Evolutionary conservation across 2,888 invertebrate genomes (phyloP), one percentile per base, ranked within the genome.

Genomic region (Hipparchia sbordonii): DNA sequence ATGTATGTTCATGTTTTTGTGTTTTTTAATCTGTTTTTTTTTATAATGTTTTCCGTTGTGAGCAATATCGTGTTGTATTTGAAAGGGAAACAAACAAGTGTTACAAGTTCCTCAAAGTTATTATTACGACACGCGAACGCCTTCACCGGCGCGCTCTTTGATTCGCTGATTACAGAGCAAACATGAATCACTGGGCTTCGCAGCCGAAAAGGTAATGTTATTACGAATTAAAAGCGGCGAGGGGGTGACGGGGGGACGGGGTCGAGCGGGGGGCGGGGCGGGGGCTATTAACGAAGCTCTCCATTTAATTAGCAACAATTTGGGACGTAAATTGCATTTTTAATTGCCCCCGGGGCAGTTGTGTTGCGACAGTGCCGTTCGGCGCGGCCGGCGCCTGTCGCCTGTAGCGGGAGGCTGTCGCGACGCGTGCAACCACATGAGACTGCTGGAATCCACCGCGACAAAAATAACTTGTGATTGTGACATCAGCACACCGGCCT

Each of bases 241-340:
- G 8, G 13, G 54, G 69, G 70, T 59, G 66, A 23, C 23, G 57
- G 65, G 67, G 60, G 71, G 62, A 54, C 70, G n/a, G 62, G 63
- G 70, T 57, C 70, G 69, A 4, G 23, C 23, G 63, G 66, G 59
- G 71, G 72, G 71, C 56, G 70, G 65, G 68, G 77, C 52, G 72
- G 67, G 56, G 74, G 72, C 81, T 83, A 84, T 84, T 84, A 84
- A 81, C 84, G 85, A 84, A 84, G 85, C 86, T 87, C 85, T 85
- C 83, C 81, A 84, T 87, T 87, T 89, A 88, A 89, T 89, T 89
- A 89, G 87, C 85, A 80, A 79, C 80, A 82, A 81, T 84, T 83
- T 84, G 80, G 80, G 80, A 82, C 82, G 82, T 83, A 87, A 88
- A 89, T 89, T 88, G 86, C 87, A 82, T 86, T 88, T 88, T 88